A percentile compares a stretch with the other conserved stretches of the same genome.
These are phyloP conservation scores for Cheilosia grossa DNA, from an alignment of 2,888 invertebrate genomes.

Conservation along the genomic window DNA sequence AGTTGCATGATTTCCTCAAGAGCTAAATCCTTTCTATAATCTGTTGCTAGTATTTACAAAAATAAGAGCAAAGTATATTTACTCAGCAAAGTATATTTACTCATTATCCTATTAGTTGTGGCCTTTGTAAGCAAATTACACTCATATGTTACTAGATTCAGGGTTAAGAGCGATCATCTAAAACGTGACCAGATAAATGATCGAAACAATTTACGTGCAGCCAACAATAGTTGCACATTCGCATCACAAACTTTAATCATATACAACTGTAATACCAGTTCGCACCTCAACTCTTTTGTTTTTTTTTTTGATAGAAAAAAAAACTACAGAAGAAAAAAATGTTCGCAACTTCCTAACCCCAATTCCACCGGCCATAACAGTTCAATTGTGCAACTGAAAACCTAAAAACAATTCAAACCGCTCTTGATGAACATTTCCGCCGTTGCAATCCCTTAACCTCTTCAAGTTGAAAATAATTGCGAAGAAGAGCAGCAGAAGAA, in stretches of 20 bases:
- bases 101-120: background rate
- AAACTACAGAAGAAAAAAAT: background rate
- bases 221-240: constrained; percentile 1
- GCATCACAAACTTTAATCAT: background rate
- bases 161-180: constrained; percentile 1
- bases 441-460: constrained; percentile 69
- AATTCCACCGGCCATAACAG: constrained; percentile 52
- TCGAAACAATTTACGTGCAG: background rate
- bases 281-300: constrained; percentile 40
- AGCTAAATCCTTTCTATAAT: no score
- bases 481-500: constrained; percentile 41
- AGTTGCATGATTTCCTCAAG: no score
- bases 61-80: no score
- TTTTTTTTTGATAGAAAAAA: background rate
- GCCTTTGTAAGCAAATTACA: constrained; percentile 1
- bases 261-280: constrained; percentile 5
- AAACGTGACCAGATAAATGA: constrained; percentile 25
- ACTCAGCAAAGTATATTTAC: no score
- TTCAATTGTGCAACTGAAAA: constrained; percentile 53
- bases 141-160: constrained; percentile 4
- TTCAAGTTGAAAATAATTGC: constrained; percentile 29
- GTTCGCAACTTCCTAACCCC: constrained; percentile 44
- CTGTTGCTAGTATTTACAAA: no score
- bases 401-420: constrained; percentile 24
- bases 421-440: constrained; percentile 66